phyloP scores from a whole-genome alignment of 2,888 invertebrate species.

The Dorcus parallelipipedus region DNA sequence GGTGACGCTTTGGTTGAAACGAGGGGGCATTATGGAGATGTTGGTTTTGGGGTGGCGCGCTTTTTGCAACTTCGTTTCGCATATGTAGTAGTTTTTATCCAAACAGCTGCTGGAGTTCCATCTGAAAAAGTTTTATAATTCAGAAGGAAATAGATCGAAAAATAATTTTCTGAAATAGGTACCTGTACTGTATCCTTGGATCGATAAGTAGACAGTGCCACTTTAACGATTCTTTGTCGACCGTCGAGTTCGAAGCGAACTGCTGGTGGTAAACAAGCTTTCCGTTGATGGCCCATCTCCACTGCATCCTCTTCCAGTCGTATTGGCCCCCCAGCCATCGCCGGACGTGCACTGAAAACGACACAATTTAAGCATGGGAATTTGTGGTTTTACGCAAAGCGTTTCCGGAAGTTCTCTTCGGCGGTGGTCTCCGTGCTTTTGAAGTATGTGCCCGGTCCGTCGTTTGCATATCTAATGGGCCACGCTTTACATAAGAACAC shows the following conservation, averaged over 20 bases:
- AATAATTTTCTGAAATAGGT: neutral
- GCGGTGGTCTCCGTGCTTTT: too few species aligned
- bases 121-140: conserved; percentile 6
- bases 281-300: conserved; percentile 14
- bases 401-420: too few species aligned
- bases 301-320: conserved; percentile 12
- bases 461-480: too few species aligned
- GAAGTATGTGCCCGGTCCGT: too few species aligned
- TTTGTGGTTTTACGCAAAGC: too few species aligned
- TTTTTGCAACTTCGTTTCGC: conserved; percentile 10
- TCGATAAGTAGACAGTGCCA: conserved; percentile 17
- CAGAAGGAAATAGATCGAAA: neutral
- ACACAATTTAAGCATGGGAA: too few species aligned
- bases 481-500: too few species aligned
- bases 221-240: neutral
- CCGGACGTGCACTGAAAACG: too few species aligned
- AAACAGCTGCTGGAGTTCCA: conserved; percentile 12
- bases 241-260: neutral
- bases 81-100: conserved; percentile 14
- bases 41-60: conserved; percentile 1
- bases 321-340: conserved; percentile 17
- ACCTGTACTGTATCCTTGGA: conserved; percentile 11
- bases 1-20: neutral
- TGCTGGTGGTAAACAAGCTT: conserved; percentile 5
- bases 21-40: neutral